phyloP scores from a whole-genome alignment of 2,888 invertebrate species.

The Tolmerus cingulatus region DNA sequence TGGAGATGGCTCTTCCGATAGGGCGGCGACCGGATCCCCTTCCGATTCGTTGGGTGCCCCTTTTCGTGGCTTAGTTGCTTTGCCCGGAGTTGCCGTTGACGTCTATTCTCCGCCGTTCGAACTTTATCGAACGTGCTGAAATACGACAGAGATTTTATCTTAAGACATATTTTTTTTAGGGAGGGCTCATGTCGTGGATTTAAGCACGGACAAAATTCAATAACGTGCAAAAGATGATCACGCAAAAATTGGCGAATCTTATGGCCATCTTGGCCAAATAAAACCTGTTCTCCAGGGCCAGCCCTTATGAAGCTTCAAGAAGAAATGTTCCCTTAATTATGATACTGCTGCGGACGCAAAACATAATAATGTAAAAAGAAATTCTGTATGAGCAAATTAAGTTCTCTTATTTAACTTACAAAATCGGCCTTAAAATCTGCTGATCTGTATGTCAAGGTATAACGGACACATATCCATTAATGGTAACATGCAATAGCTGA shows the following conservation, averaged over 20 bases:
- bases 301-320: background rate
- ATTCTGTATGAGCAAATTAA: too few relatives aligned
- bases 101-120: conserved; percentile 1
- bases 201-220: background rate
- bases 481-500: too few relatives aligned
- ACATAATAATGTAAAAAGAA: too few relatives aligned
- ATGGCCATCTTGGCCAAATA: background rate
- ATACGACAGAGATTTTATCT: background rate
- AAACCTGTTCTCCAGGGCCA: background rate
- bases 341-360: background rate
- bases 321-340: background rate
- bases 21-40: background rate
- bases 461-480: too few relatives aligned
- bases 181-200: background rate
- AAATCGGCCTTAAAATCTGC: too few relatives aligned
- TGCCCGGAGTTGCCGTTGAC: background rate
- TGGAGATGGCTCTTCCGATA: background rate
- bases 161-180: background rate
- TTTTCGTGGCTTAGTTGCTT: conserved; percentile 27
- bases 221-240: background rate
- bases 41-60: background rate
- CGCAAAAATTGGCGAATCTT: background rate
- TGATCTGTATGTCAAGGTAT: too few relatives aligned
- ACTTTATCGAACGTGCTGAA: background rate
- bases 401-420: too few relatives aligned